These are phyloP conservation scores for Drosophila nigricruria DNA, from an alignment of 2,888 invertebrate species.

Conservation along the genomic window DNA sequence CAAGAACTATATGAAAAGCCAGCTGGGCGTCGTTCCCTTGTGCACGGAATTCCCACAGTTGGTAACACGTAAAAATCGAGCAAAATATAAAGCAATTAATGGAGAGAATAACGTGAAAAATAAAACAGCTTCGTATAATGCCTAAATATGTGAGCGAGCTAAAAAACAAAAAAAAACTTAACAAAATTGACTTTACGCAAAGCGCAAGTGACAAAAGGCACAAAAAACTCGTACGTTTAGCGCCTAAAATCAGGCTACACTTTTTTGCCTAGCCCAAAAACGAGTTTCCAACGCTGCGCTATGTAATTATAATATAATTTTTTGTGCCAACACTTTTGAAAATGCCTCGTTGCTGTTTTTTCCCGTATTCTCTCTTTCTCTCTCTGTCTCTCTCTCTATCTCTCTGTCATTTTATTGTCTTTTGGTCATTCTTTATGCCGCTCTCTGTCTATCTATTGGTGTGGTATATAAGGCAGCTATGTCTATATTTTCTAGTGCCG, in stretches of 20 bases:
- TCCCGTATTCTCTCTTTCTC: neutral
- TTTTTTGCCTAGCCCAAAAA: conserved; percentile 16
- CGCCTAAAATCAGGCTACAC: conserved; percentile 68
- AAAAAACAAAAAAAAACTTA: conserved; percentile 25
- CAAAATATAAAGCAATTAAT: conserved; percentile 32
- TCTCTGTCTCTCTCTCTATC: neutral
- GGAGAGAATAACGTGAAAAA: neutral
- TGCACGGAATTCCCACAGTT: neutral
- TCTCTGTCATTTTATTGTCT: conserved; percentile 16
- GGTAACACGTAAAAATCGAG: conserved; percentile 9
- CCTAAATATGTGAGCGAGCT: conserved; percentile 30
- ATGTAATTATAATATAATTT: conserved; percentile 75
- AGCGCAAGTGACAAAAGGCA: conserved; percentile 20
- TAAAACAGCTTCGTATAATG: conserved; percentile 19
- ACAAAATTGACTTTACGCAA: conserved; percentile 37
- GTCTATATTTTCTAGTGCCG: conserved; percentile 80
- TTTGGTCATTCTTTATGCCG: conserved; percentile 13
- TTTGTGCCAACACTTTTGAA: conserved; percentile 53
- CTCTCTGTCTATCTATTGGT: conserved; percentile 20
- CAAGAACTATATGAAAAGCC: conserved; percentile 19
- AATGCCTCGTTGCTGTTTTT: conserved; percentile 52
- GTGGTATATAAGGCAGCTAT: conserved; percentile 64
- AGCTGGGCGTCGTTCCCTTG: conserved; percentile 6
- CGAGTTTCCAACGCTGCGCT: conserved; percentile 27
- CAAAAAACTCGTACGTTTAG: conserved; percentile 5